Conservation (phyloP, 2,888 invertebrate genomes). For the Netelia inedita region DNA sequence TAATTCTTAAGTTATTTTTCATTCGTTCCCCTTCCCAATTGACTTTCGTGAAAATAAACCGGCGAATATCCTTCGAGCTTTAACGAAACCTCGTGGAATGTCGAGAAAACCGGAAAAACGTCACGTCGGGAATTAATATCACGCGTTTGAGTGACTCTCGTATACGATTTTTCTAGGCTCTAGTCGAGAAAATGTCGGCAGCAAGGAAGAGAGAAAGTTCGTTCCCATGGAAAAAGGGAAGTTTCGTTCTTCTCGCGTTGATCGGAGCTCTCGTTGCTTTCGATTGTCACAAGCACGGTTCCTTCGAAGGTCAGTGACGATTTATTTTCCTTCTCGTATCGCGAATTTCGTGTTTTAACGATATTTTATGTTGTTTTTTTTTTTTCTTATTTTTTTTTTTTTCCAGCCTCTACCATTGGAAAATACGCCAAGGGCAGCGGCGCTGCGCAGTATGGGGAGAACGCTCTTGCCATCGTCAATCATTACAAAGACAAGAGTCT, state of each 20-base stretch:
- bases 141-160: not conserved
- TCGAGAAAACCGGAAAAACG: not conserved
- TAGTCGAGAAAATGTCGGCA: constrained; percentile 85
- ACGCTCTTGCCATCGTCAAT: constrained; percentile 88
- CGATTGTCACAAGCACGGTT: constrained; percentile 89
- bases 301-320: constrained; percentile 88
- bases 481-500: constrained; percentile 88
- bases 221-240: constrained; percentile 90
- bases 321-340: not conserved
- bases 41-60: too few species aligned
- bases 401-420: constrained; percentile 88
- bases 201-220: constrained; percentile 76
- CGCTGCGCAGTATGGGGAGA: constrained; percentile 88
- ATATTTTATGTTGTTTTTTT: not conserved
- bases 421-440: constrained; percentile 89
- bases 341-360: not conserved
- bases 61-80: too few species aligned
- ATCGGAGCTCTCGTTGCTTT: constrained; percentile 88
- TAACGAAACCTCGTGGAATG: too few species aligned
- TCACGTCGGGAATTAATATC: not conserved
- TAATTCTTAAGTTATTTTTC: too few species aligned
- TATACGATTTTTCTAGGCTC: constrained; percentile 79
- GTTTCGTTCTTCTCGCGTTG: constrained; percentile 87
- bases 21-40: too few species aligned
- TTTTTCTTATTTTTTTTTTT: constrained; percentile 24